A percentile compares a stretch with the other conserved stretches of the same genome.
These are phyloP conservation scores for Aplochiton taeniatus DNA, from an alignment of 2,797 vertebrate genomes.

Conservation along the genomic window DNA sequence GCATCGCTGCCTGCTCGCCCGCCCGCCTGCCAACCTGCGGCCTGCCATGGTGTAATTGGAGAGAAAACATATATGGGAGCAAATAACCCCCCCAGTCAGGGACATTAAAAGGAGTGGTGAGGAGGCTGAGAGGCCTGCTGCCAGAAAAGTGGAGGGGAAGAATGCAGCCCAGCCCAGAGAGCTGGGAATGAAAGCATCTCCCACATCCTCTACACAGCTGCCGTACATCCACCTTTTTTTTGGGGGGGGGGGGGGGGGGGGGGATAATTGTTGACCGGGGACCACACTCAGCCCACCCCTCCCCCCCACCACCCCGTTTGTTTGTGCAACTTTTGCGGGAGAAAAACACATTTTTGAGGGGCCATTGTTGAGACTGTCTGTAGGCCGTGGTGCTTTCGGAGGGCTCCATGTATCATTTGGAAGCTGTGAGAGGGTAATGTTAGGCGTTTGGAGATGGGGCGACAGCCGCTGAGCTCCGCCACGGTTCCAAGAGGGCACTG, in stretches of 20 bases:
- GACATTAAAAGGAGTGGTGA: slow-evolving; percentile 81
- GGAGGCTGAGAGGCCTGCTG: slow-evolving; percentile 73
- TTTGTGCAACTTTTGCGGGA: slow-evolving; percentile 53
- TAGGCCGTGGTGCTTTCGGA: slow-evolving; percentile 47
- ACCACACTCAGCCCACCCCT: slow-evolving; percentile 48
- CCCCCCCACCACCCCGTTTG: too few relatives aligned
- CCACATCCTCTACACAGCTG: slow-evolving; percentile 40
- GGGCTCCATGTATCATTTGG: slow-evolving; percentile 61
- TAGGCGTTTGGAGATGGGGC: slow-evolving; percentile 21
- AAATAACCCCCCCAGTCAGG: slow-evolving; percentile 87
- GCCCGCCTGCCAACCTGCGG: slow-evolving; percentile 61
- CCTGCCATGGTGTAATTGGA: slow-evolving; percentile 82
- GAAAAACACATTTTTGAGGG: slow-evolving; percentile 29
- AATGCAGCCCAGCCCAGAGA: slow-evolving; percentile 76
- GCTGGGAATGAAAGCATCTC: too few relatives aligned
- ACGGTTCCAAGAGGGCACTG: too few relatives aligned
- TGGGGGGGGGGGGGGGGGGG: too few relatives aligned
- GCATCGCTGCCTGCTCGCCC: slow-evolving; percentile 44
- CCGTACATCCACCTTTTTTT: slow-evolving; percentile 72
- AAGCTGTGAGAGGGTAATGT: slow-evolving; percentile 60
- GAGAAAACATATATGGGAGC: slow-evolving; percentile 86
- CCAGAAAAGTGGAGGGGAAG: slow-evolving; percentile 75
- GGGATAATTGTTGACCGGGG: slow-evolving; percentile 72
- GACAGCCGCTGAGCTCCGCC: slow-evolving; percentile 35
- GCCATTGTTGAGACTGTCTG: slow-evolving; percentile 42